phyloP scores from a whole-genome alignment of 2,113 vertebrate species.

The Pipra filicauda region DNA sequence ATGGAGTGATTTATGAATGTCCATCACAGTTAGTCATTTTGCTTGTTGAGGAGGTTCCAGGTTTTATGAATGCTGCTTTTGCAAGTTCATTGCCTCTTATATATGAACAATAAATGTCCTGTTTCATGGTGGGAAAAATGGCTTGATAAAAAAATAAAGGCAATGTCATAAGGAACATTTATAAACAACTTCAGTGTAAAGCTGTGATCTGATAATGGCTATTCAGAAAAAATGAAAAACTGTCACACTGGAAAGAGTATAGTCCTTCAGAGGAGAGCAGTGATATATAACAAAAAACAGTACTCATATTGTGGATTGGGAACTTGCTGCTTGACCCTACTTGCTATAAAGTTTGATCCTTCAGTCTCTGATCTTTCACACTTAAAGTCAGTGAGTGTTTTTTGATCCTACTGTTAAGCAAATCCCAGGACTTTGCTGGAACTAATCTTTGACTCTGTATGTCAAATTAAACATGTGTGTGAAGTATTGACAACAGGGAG shows the following conservation, averaged over 20 bases:
- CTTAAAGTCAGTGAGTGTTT: background rate
- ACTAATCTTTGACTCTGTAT: background rate
- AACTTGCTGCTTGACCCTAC: constrained; percentile 29
- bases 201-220: background rate
- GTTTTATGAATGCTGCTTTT: constrained; percentile 9
- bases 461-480: background rate
- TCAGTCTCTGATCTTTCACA: background rate
- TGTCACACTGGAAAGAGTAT: background rate
- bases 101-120: constrained; percentile 22
- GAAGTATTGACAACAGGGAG: background rate
- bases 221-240: background rate
- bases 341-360: background rate
- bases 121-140: constrained; percentile 21
- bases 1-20: background rate
- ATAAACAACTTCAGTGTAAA: constrained; percentile 34
- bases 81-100: constrained; percentile 14
- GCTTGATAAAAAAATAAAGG: background rate
- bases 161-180: constrained; percentile 14
- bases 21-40: background rate
- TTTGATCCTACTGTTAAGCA: background rate
- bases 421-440: background rate
- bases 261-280: background rate
- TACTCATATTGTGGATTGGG: background rate
- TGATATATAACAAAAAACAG: background rate
- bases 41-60: background rate